Percentiles rank a stretch among this genome's conserved stretches.
Evolutionary conservation across 2,113 vertebrate genomes (phyloP).

Genomic region (Abramis brama): DNA sequence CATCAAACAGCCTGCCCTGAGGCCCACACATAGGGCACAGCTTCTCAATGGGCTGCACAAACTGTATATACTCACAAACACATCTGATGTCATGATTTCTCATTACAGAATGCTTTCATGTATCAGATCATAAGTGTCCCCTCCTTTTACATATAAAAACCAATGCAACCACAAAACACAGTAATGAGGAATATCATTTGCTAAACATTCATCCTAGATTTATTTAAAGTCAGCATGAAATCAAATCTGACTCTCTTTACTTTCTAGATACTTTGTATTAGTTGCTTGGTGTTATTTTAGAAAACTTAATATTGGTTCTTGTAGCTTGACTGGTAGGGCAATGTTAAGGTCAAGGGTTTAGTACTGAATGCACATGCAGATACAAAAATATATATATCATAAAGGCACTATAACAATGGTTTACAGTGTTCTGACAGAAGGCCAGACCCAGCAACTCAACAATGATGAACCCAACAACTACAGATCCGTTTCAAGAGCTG

Average conservation of each 20-base stretch:
- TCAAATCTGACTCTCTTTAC: not conserved
- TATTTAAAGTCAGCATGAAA: not conserved
- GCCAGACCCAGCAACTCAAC: too few relatives aligned
- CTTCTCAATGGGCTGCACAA: slow-evolving; percentile 52
- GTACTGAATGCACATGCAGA: too few relatives aligned
- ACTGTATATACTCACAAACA: not conserved
- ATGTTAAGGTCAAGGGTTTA: too few relatives aligned
- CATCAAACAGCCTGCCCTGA: slow-evolving; percentile 80
- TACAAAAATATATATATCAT: too few relatives aligned
- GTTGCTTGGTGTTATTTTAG: not conserved
- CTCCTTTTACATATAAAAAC: slow-evolving; percentile 5
- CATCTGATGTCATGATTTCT: not conserved
- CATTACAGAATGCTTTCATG: not conserved
- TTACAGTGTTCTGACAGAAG: too few relatives aligned
- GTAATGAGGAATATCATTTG: not conserved
- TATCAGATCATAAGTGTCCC: not conserved
- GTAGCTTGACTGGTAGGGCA: too few relatives aligned
- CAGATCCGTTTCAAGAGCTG: too few relatives aligned
- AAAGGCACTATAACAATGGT: too few relatives aligned
- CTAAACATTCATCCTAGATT: slow-evolving; percentile 9
- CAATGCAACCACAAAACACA: not conserved
- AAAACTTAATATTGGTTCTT: too few relatives aligned
- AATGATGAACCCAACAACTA: too few relatives aligned
- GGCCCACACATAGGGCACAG: slow-evolving; percentile 59
- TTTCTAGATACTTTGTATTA: not conserved